A percentile compares a stretch with the other conserved stretches of the same genome.
Evolutionary conservation across 2,888 invertebrate genomes (phyloP).

Genomic region (Steinernema scapterisci): DNA sequence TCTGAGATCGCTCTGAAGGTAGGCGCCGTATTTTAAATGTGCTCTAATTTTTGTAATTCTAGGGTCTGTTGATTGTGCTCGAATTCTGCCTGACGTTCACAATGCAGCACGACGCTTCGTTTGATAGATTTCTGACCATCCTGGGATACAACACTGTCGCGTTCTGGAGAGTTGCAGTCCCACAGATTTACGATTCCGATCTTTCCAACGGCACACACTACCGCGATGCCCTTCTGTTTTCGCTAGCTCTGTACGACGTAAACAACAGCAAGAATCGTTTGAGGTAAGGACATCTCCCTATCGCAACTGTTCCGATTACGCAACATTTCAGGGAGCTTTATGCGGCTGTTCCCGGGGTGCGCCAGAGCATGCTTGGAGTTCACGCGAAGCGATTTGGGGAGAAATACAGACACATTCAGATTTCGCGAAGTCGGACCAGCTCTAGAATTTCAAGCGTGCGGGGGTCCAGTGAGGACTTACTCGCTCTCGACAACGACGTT

Average conservation of each 20-base stretch:
- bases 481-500: conserved; percentile 45
- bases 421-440: conserved; percentile 50
- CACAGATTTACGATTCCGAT: conserved; percentile 58
- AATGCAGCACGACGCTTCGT: conserved; percentile 45
- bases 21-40: neutral
- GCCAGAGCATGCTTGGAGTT: conserved; percentile 59
- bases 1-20: conserved; percentile 21
- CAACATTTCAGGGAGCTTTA: conserved; percentile 58
- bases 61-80: conserved; percentile 58
- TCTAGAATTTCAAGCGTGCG: conserved; percentile 53
- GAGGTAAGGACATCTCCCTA: conserved; percentile 34
- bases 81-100: conserved; percentile 55
- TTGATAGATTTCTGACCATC: conserved; percentile 49
- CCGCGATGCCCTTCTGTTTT: conserved; percentile 57
- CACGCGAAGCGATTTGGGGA: conserved; percentile 62
- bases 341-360: conserved; percentile 61
- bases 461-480: conserved; percentile 52
- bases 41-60: neutral
- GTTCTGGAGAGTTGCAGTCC: conserved; percentile 59
- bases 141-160: conserved; percentile 59
- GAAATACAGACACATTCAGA: conserved; percentile 53
- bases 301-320: no score
- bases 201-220: conserved; percentile 54
- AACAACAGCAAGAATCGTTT: conserved; percentile 58
- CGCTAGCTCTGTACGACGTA: conserved; percentile 59